Evolutionary conservation across 2,888 invertebrate genomes (phyloP), one percentile per base, ranked within the genome.

Genomic region (Pollenia griseotomentosa): DNA sequence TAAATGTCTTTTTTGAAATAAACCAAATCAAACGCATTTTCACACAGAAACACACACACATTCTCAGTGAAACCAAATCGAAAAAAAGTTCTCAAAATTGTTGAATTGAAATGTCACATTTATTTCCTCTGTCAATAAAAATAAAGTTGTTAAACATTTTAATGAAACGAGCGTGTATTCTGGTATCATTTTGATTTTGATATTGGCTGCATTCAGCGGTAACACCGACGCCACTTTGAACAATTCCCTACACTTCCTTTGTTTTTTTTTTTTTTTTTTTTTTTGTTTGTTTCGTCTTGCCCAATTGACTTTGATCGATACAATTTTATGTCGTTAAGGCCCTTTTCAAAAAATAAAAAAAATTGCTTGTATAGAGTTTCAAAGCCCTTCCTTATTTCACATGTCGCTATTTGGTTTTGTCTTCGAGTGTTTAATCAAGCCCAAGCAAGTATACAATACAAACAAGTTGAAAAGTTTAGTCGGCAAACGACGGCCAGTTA

Each of bases 131-230:
- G 87, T 82, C 81, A 84, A 82, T 82, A 82, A 87, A 84, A 87
- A 87, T 87, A 74, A 79, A 87, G 84, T 82, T 87, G 87, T 87
- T 84, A 74, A 87, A 82, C 81, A 84, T 87, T 87, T 82, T 78
- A 87, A 78, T 84, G 63, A 74, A 74, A 74, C 46, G 81, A 59
- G n/a, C 61, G 77, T 73, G 81, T 81, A 11, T 59, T n/a, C 9
- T 77, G 2, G 40, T 16, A 46, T 23, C 11, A 61, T 23, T 59
- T 74, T 79, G 59, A 84, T 75, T 63, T 82, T 16, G 19, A 9
- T 80, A 46, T 53, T 74, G 61, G 11, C 63, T 81, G 61, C 10
- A 75, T 79, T 51, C 55, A 46, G 48, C 75, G 75, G 66, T 59
- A 78, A 84, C 87, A 68, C 78, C 74, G 84, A 77, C 81, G 57